Conservation (phyloP, 1,140 invertebrate genomes). For the Potamilus streckersoni region DNA sequence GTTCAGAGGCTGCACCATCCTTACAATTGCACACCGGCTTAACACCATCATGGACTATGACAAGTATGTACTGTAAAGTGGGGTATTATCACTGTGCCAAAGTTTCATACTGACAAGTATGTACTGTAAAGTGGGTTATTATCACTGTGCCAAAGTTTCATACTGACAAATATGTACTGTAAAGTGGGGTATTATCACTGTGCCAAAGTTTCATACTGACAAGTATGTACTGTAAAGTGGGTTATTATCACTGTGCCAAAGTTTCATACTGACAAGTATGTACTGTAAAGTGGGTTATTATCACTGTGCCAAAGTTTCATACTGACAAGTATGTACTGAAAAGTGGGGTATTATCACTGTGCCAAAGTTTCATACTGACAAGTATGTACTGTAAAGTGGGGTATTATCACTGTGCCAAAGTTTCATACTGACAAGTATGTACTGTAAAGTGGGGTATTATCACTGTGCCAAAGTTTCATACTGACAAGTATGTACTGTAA, state of each 20-base stretch:
- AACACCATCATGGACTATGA: slow-evolving; percentile 68
- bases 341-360: too few species aligned
- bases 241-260: too few species aligned
- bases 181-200: too few species aligned
- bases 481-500: slow-evolving; percentile 24
- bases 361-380: slow-evolving; percentile 11
- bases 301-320: too few species aligned
- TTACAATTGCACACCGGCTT: slow-evolving; percentile 66
- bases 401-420: too few species aligned
- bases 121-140: neutral
- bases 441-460: too few species aligned
- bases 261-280: slow-evolving; percentile 24
- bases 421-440: slow-evolving; percentile 25
- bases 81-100: too few species aligned
- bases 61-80: slow-evolving; percentile 12
- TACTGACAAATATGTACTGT: slow-evolving; percentile 24
- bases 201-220: slow-evolving; percentile 3
- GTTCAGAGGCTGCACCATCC: slow-evolving; percentile 60
- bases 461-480: too few species aligned
- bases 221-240: slow-evolving; percentile 11
- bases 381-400: slow-evolving; percentile 2
- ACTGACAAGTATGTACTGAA: slow-evolving; percentile 23
- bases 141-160: too few species aligned
- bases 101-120: neutral
- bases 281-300: neutral